Evolutionary conservation across 2,113 vertebrate genomes (phyloP), one percentile per base, ranked within the genome.

Genomic region (Steatornis caripensis): DNA sequence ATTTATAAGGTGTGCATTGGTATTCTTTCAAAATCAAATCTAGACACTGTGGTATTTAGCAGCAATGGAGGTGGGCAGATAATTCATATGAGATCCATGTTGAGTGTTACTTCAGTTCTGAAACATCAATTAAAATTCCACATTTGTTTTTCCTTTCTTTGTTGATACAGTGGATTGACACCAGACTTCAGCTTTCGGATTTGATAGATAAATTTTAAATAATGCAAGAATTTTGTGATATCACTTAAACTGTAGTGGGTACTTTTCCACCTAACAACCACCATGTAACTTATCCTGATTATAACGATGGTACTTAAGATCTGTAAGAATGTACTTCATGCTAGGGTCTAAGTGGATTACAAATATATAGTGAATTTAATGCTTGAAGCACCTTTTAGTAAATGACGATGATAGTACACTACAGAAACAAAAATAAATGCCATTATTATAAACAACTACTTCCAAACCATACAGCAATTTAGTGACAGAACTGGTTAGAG

Each of bases 1-100:
- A 99, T 99, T 95, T 99, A 99, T 97, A 99, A 99, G 99, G 99
- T 99, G 97, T 90, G 88, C 75, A 84, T 97, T 97, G 96, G 96
- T 95, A 97, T 98, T 97, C 95, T 98, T 97, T 97, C 95, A 92
- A 97, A 96, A 97, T 94, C 97, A 98, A 97, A 97, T 97, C 66
- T 94, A 95, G 94, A 96, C 80, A 91, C 96, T 96, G 91, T 96
- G 95, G 83, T 97, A 96, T 95, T 97, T 97, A 95, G 95, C 93
- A 95, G 89, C 93, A 92, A 95, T 96, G 95, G 97, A 97, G 95
- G 97, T 97, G 96, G 97, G 90, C 94, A 97, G 94, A 97, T 92
- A 91, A 94, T 96, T 97, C 94, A 62, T 94, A 94, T 96, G 93
- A 94, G 91, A 96, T 97, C 93, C 92, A 74, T 96, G 71, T 96